A percentile compares a stretch with the other conserved stretches of the same genome.
These are phyloP conservation scores for Psephotus haematonotus DNA, from an alignment of 2,113 vertebrate genomes.

Conservation along the genomic window DNA sequence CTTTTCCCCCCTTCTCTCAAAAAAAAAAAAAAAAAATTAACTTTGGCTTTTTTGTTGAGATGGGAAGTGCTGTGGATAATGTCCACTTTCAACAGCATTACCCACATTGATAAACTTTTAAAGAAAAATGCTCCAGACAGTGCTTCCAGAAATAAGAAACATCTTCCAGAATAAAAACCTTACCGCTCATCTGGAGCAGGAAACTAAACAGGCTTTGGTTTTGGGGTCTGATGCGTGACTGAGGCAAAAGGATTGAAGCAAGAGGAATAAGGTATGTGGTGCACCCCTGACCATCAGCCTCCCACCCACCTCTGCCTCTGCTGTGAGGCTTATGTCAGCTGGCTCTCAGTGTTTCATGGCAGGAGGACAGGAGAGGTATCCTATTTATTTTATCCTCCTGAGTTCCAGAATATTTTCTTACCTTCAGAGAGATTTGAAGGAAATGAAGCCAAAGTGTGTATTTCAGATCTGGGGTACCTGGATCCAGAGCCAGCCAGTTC, in stretches of 20 bases:
- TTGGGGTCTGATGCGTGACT: not conserved
- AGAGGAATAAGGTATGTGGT: too few species aligned
- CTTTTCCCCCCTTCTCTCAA: not conserved
- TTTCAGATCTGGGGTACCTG: not conserved
- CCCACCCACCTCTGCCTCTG: not conserved
- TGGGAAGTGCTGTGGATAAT: not conserved
- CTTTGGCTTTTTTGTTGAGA: not conserved
- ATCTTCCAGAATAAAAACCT: not conserved
- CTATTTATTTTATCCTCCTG: too few species aligned
- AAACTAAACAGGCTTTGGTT: not conserved
- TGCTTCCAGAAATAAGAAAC: slow-evolving; percentile 2
- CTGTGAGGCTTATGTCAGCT: not conserved
- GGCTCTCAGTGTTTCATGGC: not conserved
- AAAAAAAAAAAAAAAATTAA: not conserved
- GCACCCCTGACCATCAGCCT: not conserved
- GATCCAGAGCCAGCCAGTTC: not conserved
- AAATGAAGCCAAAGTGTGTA: not conserved
- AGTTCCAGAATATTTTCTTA: not conserved
- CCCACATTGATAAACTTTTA: not conserved
- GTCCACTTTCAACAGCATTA: slow-evolving; percentile 2
- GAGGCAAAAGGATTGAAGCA: not conserved
- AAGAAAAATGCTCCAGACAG: not conserved
- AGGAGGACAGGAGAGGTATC: not conserved
- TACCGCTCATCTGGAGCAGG: not conserved
- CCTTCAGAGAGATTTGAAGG: not conserved